Base-by-base conservation (phyloP, 1,140 invertebrate species). In the Sarcophaga bullata region DNA sequence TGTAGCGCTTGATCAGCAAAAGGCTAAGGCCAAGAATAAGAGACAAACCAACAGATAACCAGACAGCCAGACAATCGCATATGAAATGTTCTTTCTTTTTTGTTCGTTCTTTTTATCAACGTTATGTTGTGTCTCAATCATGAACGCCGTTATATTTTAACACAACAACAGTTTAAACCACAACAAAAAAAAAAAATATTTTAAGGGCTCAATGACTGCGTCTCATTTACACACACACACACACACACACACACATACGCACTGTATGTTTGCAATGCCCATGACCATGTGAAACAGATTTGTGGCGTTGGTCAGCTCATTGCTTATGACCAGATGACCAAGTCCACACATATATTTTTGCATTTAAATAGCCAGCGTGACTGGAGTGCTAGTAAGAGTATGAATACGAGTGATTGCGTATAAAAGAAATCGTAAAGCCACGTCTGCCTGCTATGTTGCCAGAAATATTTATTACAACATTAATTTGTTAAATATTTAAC, bases 401-500 rank as follows among this genome's bases (percentile, higher is more conserved):
- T 13, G 52, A 13, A 10, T 6, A 15, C n/a, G 11, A 15, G 52
- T 13, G 52, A 15, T 5, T 15, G 11, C n/a, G 52, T 58, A 13
- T 58, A 11, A 0, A n/a, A 6, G 10, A 37, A 58, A 58, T 7
- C 13, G 15, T 58, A n/a, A 68, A 68, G 62, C 62, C 62, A 68
- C 62, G 62, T 19, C 62, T 68, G 17, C 50, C 62, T 68, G 17
- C 50, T 52, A 1, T 37, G 25, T 52, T 19, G 62, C 62, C 50
- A 50, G 10, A 78, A 78, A 78, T 50, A 78, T 78, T 78, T 78
- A 78, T 78, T 78, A 78, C 75, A 78, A 78, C 75, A 78, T 78
- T 78, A 78, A 78, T 78, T 78, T 78, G 48, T 78, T 78, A 78
- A 78, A 78, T 78, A 78, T 78, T 78, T 78, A 78, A 78, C 75